Evolutionary conservation across 2,113 vertebrate genomes (phyloP), one percentile per base, ranked within the genome.

Genomic region (Aspiorhynchus laticeps): DNA sequence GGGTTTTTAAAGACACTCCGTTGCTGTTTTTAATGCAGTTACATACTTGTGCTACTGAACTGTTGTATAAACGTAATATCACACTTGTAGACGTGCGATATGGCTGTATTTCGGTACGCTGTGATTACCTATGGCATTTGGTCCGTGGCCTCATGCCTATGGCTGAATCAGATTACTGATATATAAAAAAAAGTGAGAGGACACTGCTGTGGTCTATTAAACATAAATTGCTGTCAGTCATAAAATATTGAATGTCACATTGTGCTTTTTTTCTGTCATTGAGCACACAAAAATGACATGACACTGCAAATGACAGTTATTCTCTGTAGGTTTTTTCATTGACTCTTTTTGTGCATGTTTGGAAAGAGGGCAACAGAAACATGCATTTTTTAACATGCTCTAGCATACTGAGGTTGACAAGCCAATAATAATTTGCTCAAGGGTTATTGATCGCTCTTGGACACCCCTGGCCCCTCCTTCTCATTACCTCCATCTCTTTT

Each of bases 381-480:
- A 1, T n/a, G n/a, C 3, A n/a, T 83, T 59, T 51, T 73, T 46
- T 12, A 11, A 24, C 31, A 0, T 84, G 67, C 33, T n/a, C 7
- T 84, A 83, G 67, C 12, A 4, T 75, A 59, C 11, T 21, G 82
- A 73, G 21, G 15, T 14, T 3, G 83, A 56, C 80, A 56, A 67
- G 43, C 79, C 33, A 82, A 87, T 75, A 85, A 53, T 74, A 69
- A 75, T 74, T 73, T 67, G 48, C 81, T 76, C 14, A 74, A 59
- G 69, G 28, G 24, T 82, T 81, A 87, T 87, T 78, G 77, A 87
- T 85, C 8, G 21, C 41, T 41, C 41, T 24, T 87, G 43, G 31
- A 41, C 51, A 43, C 11, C 33, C 61, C 75, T 38, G 15, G 63
- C 41, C 38, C 86, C 28, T 81, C 9, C 85, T 4, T 69, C 65